Evolutionary conservation across 2,888 invertebrate genomes (phyloP).

Genomic region (Alentia gelatinosa): DNA sequence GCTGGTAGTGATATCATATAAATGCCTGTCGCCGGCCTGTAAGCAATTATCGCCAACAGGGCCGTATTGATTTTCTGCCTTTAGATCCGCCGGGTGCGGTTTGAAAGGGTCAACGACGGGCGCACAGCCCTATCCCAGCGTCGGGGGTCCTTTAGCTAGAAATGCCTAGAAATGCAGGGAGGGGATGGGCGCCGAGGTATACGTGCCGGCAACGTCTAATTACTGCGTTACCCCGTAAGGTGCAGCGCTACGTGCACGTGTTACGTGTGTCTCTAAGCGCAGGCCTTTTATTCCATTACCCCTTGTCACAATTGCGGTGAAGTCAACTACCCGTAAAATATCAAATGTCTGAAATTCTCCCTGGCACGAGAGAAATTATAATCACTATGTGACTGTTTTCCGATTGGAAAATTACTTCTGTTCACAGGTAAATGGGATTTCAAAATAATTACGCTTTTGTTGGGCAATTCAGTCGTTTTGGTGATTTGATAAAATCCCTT

Average conservation of each 20-base stretch:
- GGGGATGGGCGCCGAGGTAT: neutral
- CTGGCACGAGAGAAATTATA: neutral
- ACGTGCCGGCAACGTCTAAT: neutral
- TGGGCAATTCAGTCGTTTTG: no score
- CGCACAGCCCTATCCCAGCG: neutral
- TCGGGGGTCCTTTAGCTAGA: neutral
- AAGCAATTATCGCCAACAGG: constrained; percentile 25
- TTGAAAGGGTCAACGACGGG: neutral
- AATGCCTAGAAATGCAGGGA: neutral
- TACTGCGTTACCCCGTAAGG: neutral
- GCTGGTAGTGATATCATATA: neutral
- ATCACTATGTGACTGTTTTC: neutral
- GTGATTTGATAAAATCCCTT: no score
- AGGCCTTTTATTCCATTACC: neutral
- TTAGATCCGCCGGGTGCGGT: neutral
- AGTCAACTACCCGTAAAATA: constrained; percentile 5
- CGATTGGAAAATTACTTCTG: neutral
- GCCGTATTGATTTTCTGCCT: neutral
- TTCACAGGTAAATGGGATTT: neutral
- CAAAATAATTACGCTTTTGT: no score
- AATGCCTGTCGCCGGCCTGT: constrained; percentile 4
- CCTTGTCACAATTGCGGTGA: neutral
- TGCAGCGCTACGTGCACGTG: neutral
- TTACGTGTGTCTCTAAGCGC: neutral
- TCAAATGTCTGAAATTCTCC: neutral